phyloP scores from a whole-genome alignment of 2,797 vertebrate species.

The Fratercula arctica region DNA sequence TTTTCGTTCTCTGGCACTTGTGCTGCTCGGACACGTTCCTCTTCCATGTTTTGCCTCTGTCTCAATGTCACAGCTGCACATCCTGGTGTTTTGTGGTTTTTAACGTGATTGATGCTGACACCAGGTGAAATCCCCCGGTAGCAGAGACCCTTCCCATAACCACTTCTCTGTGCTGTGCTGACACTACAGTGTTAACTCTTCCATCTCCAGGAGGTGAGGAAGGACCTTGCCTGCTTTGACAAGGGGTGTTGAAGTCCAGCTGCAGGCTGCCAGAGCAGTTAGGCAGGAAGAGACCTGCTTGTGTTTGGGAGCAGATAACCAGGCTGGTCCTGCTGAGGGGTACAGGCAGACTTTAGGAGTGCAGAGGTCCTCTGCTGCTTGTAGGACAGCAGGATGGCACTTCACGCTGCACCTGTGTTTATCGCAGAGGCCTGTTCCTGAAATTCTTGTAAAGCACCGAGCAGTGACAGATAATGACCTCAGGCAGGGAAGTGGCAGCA shows the following conservation, averaged over 20 bases:
- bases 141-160: not conserved
- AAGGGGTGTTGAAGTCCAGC: rapidly evolving
- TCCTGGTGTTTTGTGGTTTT: not conserved
- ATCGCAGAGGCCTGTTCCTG: not conserved
- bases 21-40: rapidly evolving
- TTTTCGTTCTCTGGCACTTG: not conserved
- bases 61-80: not conserved
- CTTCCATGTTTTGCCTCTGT: not conserved
- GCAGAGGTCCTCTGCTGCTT: not conserved
- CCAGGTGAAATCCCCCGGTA: not conserved
- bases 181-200: not conserved
- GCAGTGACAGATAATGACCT: not conserved
- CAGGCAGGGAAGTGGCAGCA: not conserved
- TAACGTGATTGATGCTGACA: not conserved
- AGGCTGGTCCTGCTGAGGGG: not conserved
- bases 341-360: not conserved
- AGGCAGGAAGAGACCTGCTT: not conserved
- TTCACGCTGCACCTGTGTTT: not conserved
- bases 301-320: not conserved
- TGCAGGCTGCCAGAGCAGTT: not conserved
- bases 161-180: not conserved
- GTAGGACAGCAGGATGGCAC: not conserved
- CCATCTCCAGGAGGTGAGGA: not conserved
- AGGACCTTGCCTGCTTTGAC: not conserved
- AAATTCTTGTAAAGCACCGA: not conserved